phyloP scores from a whole-genome alignment of 1,140 invertebrate genomes.

The Temnothorax curvispinosus region DNA sequence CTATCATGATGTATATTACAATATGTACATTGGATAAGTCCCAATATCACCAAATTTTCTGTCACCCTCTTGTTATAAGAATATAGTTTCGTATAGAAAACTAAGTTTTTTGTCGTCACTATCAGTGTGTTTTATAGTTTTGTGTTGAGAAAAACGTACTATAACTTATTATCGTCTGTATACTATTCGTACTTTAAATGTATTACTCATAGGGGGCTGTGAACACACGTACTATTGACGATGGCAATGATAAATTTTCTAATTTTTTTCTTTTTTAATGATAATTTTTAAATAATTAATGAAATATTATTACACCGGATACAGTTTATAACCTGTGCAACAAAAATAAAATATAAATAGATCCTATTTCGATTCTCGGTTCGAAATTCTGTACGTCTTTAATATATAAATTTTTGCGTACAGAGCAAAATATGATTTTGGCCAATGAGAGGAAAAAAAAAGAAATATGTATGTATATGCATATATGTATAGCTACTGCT shows the following conservation, averaged over 20 bases:
- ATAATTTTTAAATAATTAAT: slow-evolving; percentile 58
- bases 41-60: slow-evolving; percentile 79
- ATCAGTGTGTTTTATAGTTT: slow-evolving; percentile 77
- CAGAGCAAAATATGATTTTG: slow-evolving; percentile 65
- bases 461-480: slow-evolving; percentile 29
- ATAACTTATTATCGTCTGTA: slow-evolving; percentile 69
- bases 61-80: slow-evolving; percentile 81
- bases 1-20: slow-evolving; percentile 83
- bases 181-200: slow-evolving; percentile 67
- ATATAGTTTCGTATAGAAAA: slow-evolving; percentile 85
- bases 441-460: slow-evolving; percentile 32
- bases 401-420: slow-evolving; percentile 66
- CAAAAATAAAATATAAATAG: slow-evolving; percentile 61
- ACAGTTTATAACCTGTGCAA: slow-evolving; percentile 61
- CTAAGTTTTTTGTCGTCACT: slow-evolving; percentile 83
- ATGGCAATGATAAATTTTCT: slow-evolving; percentile 64
- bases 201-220: slow-evolving; percentile 64
- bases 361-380: slow-evolving; percentile 60
- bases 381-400: slow-evolving; percentile 72
- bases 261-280: slow-evolving; percentile 24
- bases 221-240: slow-evolving; percentile 77
- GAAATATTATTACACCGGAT: slow-evolving; percentile 62
- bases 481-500: slow-evolving; percentile 53
- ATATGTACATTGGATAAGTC: slow-evolving; percentile 84
- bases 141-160: slow-evolving; percentile 77